A percentile compares a stretch with the other conserved stretches of the same genome.
Conservation (phyloP, 2,888 invertebrate genomes). For the Diaphora mendica region DNA sequence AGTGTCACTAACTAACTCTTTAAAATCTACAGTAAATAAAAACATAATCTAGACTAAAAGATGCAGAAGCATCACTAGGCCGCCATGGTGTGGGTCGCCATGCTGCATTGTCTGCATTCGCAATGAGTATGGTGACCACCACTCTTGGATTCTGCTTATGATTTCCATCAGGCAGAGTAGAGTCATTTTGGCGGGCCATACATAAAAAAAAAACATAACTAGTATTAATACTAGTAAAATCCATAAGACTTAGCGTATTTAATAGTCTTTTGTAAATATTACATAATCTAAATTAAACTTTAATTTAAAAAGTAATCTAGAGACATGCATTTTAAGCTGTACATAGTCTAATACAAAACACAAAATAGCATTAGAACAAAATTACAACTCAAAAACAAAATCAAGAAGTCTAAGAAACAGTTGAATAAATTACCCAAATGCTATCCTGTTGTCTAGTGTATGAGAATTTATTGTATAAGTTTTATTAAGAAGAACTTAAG, state of each 20-base stretch:
- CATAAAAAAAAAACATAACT: too few species aligned
- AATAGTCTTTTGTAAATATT: background rate
- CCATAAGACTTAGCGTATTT: background rate
- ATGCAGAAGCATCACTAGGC: too few species aligned
- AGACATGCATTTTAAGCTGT: slow-evolving; percentile 11
- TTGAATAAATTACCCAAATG: background rate
- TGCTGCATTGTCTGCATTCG: too few species aligned
- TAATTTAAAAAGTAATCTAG: background rate
- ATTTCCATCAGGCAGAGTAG: too few species aligned
- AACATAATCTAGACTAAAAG: too few species aligned
- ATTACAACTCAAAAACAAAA: background rate
- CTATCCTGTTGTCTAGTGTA: slow-evolving; percentile 13
- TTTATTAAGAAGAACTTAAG: slow-evolving; percentile 19
- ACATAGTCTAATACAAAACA: background rate
- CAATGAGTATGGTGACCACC: too few species aligned
- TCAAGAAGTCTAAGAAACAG: background rate
- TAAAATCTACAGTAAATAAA: background rate
- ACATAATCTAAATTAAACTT: background rate
- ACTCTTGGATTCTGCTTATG: too few species aligned
- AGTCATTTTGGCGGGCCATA: too few species aligned
- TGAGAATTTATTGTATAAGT: slow-evolving; percentile 36
- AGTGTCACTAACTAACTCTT: background rate
- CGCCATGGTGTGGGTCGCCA: too few species aligned
- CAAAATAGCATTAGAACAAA: slow-evolving; percentile 2
- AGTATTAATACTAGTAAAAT: too few species aligned